These are phyloP conservation scores for Esox masquinongy DNA, from an alignment of 2,797 vertebrate genomes.

Conservation along the genomic window DNA sequence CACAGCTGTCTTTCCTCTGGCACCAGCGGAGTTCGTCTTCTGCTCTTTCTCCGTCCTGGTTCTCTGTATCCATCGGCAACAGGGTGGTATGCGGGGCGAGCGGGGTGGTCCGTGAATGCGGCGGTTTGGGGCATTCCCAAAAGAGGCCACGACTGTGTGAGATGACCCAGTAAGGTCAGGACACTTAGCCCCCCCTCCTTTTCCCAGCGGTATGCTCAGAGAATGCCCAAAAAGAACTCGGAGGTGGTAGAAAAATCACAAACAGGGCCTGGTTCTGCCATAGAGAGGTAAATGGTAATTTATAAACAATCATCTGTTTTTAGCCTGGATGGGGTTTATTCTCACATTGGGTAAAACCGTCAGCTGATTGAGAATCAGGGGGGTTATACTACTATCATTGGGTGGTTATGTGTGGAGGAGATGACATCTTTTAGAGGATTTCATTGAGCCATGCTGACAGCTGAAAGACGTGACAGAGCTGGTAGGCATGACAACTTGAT, in stretches of 20 bases:
- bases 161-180: conserved; percentile 52
- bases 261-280: conserved; percentile 70
- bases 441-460: conserved; percentile 64
- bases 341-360: conserved; percentile 51
- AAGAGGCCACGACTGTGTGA: conserved; percentile 45
- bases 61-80: conserved; percentile 65
- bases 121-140: conserved; percentile 36
- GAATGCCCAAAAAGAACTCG: conserved; percentile 59
- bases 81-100: conserved; percentile 52
- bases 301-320: conserved; percentile 24
- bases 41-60: conserved; percentile 25
- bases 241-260: conserved; percentile 67
- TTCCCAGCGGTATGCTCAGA: conserved; percentile 47
- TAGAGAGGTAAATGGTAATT: conserved; percentile 25
- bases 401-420: too few relatives aligned
- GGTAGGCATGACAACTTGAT: conserved; percentile 70
- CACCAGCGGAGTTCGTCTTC: conserved; percentile 30
- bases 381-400: too few relatives aligned
- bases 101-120: conserved; percentile 67
- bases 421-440: too few relatives aligned
- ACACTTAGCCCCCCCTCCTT: conserved; percentile 61
- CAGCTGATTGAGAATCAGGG: conserved; percentile 45
- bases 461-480: conserved; percentile 69
- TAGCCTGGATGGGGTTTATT: conserved; percentile 38
- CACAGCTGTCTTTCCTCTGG: conserved; percentile 25